Evolutionary conservation across 2,797 vertebrate genomes (phyloP).

Genomic region (Graptemys geographica): DNA sequence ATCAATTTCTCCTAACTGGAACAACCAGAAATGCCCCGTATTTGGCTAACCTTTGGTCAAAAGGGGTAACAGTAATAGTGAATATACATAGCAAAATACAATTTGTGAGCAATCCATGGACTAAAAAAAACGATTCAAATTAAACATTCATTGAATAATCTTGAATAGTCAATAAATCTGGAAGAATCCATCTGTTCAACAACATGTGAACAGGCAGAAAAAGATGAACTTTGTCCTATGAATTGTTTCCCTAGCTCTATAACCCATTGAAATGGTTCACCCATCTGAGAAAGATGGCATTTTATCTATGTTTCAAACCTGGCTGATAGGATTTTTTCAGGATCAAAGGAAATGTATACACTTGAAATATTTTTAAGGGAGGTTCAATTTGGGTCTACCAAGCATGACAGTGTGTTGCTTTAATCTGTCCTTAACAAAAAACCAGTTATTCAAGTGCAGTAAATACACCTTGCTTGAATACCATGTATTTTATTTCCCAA

Average conservation of each 20-base stretch:
- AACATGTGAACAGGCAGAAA: not conserved
- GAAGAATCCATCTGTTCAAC: not conserved
- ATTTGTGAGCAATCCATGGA: fast-evolving
- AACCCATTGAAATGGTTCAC: not conserved
- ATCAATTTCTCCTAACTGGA: not conserved
- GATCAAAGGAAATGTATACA: not conserved
- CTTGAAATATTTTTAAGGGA: conserved; percentile 15
- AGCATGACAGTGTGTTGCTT: not conserved
- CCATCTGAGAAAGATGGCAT: not conserved
- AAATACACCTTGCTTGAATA: conserved; percentile 36
- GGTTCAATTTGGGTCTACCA: not conserved
- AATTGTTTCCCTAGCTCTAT: not conserved
- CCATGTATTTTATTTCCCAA: conserved; percentile 46
- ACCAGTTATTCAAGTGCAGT: conserved; percentile 2
- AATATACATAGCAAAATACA: not conserved
- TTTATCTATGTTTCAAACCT: not conserved
- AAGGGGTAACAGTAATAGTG: not conserved
- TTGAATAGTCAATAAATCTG: not conserved
- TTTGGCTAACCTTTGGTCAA: not conserved
- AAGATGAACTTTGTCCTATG: not conserved
- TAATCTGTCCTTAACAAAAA: not conserved
- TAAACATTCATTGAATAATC: not conserved
- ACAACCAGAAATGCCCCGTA: not conserved
- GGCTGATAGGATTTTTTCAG: not conserved
- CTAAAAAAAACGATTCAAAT: not conserved